Evolutionary conservation across 2,113 vertebrate species (phyloP).

Genomic region (Apeltes quadracus): DNA sequence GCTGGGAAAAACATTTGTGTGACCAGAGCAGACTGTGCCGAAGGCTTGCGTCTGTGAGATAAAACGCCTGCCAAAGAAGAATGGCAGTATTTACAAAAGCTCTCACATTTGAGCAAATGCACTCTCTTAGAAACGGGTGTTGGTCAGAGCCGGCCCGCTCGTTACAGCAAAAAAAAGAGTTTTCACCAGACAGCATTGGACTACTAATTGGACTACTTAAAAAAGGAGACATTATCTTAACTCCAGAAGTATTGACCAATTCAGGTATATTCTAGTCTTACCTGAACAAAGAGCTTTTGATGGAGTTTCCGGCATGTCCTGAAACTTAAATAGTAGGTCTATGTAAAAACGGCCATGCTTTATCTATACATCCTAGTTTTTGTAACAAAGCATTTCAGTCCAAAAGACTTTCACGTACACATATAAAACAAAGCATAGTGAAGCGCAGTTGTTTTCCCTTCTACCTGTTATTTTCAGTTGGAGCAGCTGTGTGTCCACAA

Average conservation of each 20-base stretch:
- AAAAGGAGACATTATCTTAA: slow-evolving; percentile 32
- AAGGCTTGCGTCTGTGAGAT: slow-evolving; percentile 60
- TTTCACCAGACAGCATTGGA: slow-evolving; percentile 33
- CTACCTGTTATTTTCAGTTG: neutral
- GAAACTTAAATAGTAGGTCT: too few species aligned
- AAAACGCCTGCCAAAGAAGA: slow-evolving; percentile 55
- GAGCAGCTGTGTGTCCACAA: slow-evolving; percentile 9
- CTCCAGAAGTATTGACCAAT: slow-evolving; percentile 13
- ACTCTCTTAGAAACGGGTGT: slow-evolving; percentile 46
- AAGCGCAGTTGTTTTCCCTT: slow-evolving; percentile 20
- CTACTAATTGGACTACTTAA: slow-evolving; percentile 16
- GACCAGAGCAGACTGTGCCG: slow-evolving; percentile 32
- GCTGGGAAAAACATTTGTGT: slow-evolving; percentile 16
- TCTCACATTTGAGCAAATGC: slow-evolving; percentile 39
- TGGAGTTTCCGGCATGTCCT: neutral
- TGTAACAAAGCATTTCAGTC: slow-evolving; percentile 1
- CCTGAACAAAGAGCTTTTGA: neutral
- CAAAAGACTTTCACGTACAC: neutral
- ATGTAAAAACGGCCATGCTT: neutral
- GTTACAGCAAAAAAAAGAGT: slow-evolving; percentile 53
- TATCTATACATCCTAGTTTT: slow-evolving; percentile 13
- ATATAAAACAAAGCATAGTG: slow-evolving; percentile 6
- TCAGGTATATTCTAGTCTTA: neutral
- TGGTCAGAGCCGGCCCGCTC: slow-evolving; percentile 50
- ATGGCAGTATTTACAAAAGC: slow-evolving; percentile 56